Conservation (phyloP, 2,888 invertebrate genomes). For the Eupeodes latifasciatus region DNA sequence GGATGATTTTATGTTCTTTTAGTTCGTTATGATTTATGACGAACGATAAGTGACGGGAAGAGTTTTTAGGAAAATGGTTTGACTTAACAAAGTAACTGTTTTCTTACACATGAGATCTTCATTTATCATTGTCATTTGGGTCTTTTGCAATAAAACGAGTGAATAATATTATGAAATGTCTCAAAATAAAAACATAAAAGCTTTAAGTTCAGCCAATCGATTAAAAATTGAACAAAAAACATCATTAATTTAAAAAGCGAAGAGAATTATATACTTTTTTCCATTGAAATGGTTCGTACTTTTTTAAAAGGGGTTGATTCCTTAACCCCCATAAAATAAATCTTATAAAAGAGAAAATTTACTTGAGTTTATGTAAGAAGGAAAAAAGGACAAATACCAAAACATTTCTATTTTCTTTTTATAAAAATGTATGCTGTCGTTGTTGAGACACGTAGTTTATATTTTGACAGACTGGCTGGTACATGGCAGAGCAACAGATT, state of each 20-base stretch:
- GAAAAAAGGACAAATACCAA: too few relatives aligned
- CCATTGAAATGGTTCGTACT: too few relatives aligned
- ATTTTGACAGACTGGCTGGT: too few relatives aligned
- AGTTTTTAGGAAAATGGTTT: slow-evolving; percentile 25
- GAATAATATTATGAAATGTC: not conserved
- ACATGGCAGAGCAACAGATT: too few relatives aligned
- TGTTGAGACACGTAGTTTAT: too few relatives aligned
- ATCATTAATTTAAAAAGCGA: not conserved
- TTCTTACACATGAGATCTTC: slow-evolving; percentile 2
- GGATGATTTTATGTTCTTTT: slow-evolving; percentile 47
- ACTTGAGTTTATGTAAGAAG: too few relatives aligned
- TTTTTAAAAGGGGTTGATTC: too few relatives aligned
- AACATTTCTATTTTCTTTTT: too few relatives aligned
- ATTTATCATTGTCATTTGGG: slow-evolving; percentile 1
- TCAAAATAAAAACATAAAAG: not conserved
- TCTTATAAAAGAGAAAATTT: too few relatives aligned
- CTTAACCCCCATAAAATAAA: too few relatives aligned
- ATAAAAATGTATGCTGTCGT: too few relatives aligned
- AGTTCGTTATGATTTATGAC: slow-evolving; percentile 56
- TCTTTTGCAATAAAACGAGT: not conserved
- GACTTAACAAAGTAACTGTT: slow-evolving; percentile 13
- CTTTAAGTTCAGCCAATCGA: not conserved
- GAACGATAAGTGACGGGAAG: slow-evolving; percentile 21
- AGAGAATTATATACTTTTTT: too few relatives aligned
- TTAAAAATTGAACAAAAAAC: not conserved